Percentiles rank a stretch among this genome's conserved stretches.
These are phyloP conservation scores for Gordius sp. DNA, from an alignment of 2,888 invertebrate species.

Conservation along the genomic window DNA sequence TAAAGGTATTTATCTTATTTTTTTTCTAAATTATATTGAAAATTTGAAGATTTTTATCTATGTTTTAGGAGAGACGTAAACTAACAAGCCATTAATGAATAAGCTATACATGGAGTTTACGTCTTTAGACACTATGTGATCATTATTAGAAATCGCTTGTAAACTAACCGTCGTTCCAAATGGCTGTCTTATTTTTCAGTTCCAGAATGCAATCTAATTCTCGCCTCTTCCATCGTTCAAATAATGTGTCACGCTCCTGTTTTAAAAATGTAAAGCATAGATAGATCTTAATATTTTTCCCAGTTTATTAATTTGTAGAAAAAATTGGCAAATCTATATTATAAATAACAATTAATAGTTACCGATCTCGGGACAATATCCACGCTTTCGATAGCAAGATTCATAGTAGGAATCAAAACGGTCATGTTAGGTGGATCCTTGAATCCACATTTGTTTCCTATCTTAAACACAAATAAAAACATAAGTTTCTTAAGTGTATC, in stretches of 20 bases:
- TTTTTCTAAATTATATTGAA: not conserved
- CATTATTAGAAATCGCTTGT: too few species aligned
- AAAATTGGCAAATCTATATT: not conserved
- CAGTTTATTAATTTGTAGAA: not conserved
- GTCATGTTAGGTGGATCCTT: slow-evolving; percentile 99
- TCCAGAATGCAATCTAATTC: slow-evolving; percentile 74
- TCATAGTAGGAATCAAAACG: slow-evolving; percentile 84
- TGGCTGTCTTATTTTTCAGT: slow-evolving; percentile 86
- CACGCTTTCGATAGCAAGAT: slow-evolving; percentile 53
- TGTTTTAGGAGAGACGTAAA: too few species aligned
- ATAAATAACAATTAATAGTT: slow-evolving; percentile 21
- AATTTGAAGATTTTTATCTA: not conserved
- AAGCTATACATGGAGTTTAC: too few species aligned
- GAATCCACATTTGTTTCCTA: slow-evolving; percentile 97
- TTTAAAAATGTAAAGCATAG: not conserved
- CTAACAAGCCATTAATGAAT: too few species aligned
- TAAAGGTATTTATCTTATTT: not conserved
- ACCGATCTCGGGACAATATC: slow-evolving; percentile 45
- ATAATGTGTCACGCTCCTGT: slow-evolving; percentile 33
- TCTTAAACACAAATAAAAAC: slow-evolving; percentile 6
- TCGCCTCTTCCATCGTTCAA: slow-evolving; percentile 41
- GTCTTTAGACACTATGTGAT: too few species aligned
- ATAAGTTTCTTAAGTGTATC: not conserved
- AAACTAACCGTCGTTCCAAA: slow-evolving; percentile 60
- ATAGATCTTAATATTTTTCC: not conserved